phyloP scores from a whole-genome alignment of 2,113 vertebrate species.

The Speoplatyrhinus poulsoni region DNA sequence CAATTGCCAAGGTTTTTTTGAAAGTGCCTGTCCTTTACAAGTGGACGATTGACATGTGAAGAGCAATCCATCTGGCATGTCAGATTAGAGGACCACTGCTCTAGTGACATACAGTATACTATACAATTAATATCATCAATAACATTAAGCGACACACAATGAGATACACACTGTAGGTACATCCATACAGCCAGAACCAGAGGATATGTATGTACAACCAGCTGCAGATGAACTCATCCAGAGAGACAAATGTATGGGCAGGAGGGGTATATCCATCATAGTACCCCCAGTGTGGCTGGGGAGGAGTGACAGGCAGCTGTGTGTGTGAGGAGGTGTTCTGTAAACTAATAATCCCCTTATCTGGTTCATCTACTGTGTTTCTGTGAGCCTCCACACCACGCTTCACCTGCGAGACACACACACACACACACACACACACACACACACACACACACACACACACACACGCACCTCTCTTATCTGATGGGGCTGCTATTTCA shows the following conservation, averaged over 20 bases:
- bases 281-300: constrained; percentile 38
- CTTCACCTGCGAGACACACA: constrained; percentile 48
- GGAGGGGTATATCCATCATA: constrained; percentile 39
- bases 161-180: neutral
- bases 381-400: constrained; percentile 54
- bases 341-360: constrained; percentile 75
- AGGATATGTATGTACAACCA: neutral
- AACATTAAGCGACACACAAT: neutral
- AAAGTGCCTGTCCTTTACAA: too few relatives aligned
- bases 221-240: neutral
- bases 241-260: neutral
- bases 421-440: constrained; percentile 4
- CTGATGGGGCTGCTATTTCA: constrained; percentile 50
- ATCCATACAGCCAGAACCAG: neutral
- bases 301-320: constrained; percentile 56
- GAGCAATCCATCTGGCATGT: too few relatives aligned
- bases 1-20: too few relatives aligned
- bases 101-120: neutral
- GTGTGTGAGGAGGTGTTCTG: constrained; percentile 69
- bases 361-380: constrained; percentile 56
- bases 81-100: too few relatives aligned
- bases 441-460: neutral
- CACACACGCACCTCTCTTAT: constrained; percentile 42
- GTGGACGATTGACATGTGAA: too few relatives aligned
- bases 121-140: neutral